Evolutionary conservation across 2,113 vertebrate species (phyloP).

Genomic region (Oceanites oceanicus): DNA sequence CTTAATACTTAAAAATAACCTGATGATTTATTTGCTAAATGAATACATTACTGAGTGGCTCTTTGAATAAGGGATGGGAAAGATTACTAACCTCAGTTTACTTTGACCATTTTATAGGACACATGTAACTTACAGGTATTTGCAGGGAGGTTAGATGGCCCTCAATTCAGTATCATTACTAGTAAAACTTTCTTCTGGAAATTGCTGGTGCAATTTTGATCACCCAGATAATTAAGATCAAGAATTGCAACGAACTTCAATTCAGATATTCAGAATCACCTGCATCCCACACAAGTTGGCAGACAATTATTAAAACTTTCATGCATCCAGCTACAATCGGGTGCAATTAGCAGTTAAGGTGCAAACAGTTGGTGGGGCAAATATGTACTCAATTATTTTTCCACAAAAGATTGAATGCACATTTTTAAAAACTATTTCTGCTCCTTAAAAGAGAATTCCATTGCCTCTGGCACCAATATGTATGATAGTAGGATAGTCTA

Average conservation of each 20-base stretch:
- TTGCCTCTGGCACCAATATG: not conserved
- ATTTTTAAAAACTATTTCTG: not conserved
- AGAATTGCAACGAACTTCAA: not conserved
- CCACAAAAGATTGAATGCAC: not conserved
- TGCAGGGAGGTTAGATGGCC: no score
- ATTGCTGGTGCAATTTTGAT: not conserved
- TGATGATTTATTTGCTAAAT: not conserved
- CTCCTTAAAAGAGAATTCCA: not conserved
- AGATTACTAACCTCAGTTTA: not conserved
- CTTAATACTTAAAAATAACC: not conserved
- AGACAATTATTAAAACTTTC: not conserved
- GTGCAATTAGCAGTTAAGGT: not conserved
- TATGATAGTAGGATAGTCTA: not conserved
- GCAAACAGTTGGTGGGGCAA: not conserved
- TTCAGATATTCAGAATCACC: not conserved
- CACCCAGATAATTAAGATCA: not conserved
- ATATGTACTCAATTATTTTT: not conserved
- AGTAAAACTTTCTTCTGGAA: not conserved
- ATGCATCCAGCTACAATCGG: not conserved
- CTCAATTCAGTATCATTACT: not conserved
- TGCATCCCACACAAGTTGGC: rapidly evolving
- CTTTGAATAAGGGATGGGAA: not conserved
- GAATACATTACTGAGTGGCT: not conserved
- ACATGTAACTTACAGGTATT: not conserved
- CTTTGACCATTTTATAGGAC: not conserved